A percentile compares a stretch with the other conserved stretches of the same genome.
These are phyloP conservation scores for Ictalurus punctatus DNA, from an alignment of 2,113 vertebrate species.

Conservation along the genomic window DNA sequence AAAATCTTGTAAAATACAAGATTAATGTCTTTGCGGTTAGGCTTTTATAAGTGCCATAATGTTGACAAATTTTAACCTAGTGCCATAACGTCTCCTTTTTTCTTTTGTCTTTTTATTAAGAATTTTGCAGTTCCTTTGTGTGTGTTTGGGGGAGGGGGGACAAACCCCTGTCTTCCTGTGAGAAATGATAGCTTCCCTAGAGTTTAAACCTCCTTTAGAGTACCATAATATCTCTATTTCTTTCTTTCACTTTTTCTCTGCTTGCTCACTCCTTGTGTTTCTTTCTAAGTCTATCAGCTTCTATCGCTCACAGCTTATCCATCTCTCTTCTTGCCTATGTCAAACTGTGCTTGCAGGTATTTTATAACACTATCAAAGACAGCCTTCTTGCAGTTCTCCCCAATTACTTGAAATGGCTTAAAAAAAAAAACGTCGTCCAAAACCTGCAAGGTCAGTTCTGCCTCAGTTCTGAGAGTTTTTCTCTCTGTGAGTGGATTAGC, in stretches of 20 bases:
- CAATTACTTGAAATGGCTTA: constrained; percentile 52
- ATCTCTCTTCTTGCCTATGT: constrained; percentile 20
- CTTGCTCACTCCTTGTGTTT: neutral
- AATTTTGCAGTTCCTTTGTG: neutral
- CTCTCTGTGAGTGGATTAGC: constrained; percentile 62
- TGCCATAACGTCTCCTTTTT: neutral
- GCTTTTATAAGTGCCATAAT: neutral
- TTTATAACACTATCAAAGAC: constrained; percentile 36
- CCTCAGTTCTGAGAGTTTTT: constrained; percentile 55
- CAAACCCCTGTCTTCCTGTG: neutral
- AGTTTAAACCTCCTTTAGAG: neutral
- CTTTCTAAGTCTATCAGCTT: neutral
- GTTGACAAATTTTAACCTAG: neutral
- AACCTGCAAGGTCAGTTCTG: constrained; percentile 60
- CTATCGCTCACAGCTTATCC: neutral
- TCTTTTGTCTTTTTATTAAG: neutral
- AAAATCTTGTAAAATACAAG: neutral
- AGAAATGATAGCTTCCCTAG: constrained; percentile 2
- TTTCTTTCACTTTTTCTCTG: constrained; percentile 18
- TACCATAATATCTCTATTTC: constrained; percentile 15
- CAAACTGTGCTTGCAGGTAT: constrained; percentile 41
- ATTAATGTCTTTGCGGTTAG: neutral
- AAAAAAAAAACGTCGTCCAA: constrained; percentile 62
- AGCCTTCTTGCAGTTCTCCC: constrained; percentile 38
- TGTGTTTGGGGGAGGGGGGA: no score